Base-by-base conservation (phyloP, 2,797 vertebrate species). In the Pipistrellus pipistrellus region DNA sequence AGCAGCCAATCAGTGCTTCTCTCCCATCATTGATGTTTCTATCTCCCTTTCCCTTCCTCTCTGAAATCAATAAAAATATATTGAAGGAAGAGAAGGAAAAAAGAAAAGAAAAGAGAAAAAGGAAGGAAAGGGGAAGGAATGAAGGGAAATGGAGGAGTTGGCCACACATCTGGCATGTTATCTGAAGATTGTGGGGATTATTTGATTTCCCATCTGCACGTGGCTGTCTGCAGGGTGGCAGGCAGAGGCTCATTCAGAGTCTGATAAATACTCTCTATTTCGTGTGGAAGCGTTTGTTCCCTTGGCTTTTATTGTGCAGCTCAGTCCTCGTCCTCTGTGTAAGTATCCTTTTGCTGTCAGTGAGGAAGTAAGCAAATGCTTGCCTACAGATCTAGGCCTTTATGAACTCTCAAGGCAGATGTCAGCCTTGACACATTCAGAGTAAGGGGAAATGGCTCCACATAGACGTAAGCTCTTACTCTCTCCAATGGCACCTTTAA, bases 171-270 rank as follows among this genome's bases (percentile, higher is more conserved):
- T 87, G 64, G 64, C 38, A 76, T 51, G 20, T 62, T 72, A 32
- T 59, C 91, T 85, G 38, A 87, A 91, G 89, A 91, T 89, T 17
- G 6, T 53, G 46, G 35, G 55, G n/a, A 46, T 68, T 81, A 46
- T 46, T 82, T 86, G 38, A 25, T 88, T 13, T 59, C 48, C 78
- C 6, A 0, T 64, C 20, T 83, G 27, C 21, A 81, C 5, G 3
- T 64, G 46, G 66, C 85, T 81, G 35, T 20, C 53, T 57, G 25
- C 57, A 32, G 7, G 18, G 0, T 38, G 80, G 48, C n/a, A 30
- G 57, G 44, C 73, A 62, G 32, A 85, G 68, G 23, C 62, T 78
- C 20, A 69, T 57, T 84, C 35, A 77, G 6, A 77, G 69, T 17
- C 86, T 75, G 44, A n/a, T 64, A 53, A 87, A 20, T 78, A 55